Conservation (phyloP, 2,888 invertebrate genomes). For the Parnassius smintheus region DNA sequence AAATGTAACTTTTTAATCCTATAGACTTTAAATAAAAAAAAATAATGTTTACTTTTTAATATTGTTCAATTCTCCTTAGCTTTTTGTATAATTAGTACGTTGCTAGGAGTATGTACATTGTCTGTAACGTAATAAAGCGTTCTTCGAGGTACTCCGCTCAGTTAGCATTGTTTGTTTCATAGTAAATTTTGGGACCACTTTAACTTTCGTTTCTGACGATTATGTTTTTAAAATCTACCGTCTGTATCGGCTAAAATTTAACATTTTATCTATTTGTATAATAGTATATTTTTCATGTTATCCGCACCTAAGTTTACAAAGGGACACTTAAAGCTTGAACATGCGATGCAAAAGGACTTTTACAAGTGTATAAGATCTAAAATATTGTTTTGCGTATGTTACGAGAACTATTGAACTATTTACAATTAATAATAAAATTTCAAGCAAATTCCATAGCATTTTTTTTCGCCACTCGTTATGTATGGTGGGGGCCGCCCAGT, state of each 20-base stretch:
- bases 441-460: slow-evolving; percentile 74
- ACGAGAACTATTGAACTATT: slow-evolving; percentile 53
- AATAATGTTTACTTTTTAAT: slow-evolving; percentile 35
- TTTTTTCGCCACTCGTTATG: slow-evolving; percentile 63
- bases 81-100: slow-evolving; percentile 58
- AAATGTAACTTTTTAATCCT: slow-evolving; percentile 50
- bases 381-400: slow-evolving; percentile 67
- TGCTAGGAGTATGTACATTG: slow-evolving; percentile 39
- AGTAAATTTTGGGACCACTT: slow-evolving; percentile 79
- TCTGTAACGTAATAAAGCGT: slow-evolving; percentile 22
- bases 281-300: slow-evolving; percentile 27
- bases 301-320: slow-evolving; percentile 62
- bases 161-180: slow-evolving; percentile 71
- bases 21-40: slow-evolving; percentile 50
- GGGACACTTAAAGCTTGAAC: slow-evolving; percentile 45
- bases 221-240: slow-evolving; percentile 41
- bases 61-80: slow-evolving; percentile 57
- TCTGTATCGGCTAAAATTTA: background rate
- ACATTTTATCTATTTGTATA: slow-evolving; percentile 3
- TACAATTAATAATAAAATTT: slow-evolving; percentile 71
- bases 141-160: slow-evolving; percentile 22
- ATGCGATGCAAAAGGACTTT: slow-evolving; percentile 20
- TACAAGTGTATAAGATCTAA: slow-evolving; percentile 44
- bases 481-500: slow-evolving; percentile 71
- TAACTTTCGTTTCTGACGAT: slow-evolving; percentile 49